Conservation (phyloP, 2,113 vertebrate species). For the Montifringilla adamsi region DNA sequence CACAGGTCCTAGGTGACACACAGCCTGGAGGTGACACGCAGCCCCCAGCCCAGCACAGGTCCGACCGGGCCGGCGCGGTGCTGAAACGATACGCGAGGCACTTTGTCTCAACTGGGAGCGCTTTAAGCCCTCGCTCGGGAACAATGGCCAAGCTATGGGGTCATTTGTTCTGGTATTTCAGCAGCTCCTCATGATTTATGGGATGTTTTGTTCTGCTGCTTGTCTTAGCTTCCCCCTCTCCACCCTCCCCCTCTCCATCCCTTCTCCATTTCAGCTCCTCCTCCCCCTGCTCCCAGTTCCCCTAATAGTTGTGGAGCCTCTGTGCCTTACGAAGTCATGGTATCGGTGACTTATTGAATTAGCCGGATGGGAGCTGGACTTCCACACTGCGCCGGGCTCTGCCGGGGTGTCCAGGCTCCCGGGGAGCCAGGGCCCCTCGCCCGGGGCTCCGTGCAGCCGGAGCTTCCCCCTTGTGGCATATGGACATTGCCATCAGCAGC, state of each 20-base stretch:
- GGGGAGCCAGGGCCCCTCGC: not conserved
- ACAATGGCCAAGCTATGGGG: slow-evolving; percentile 70
- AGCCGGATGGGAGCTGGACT: slow-evolving; percentile 11
- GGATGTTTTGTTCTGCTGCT: slow-evolving; percentile 71
- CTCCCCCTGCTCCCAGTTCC: slow-evolving; percentile 48
- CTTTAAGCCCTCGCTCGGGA: slow-evolving; percentile 39
- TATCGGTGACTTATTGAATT: slow-evolving; percentile 65
- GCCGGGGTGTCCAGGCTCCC: not conserved
- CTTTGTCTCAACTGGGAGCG: slow-evolving; percentile 49
- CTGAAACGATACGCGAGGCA: slow-evolving; percentile 9
- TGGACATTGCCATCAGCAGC: not conserved
- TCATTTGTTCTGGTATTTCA: slow-evolving; percentile 73
- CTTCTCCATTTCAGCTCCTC: slow-evolving; percentile 60
- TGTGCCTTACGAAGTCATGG: slow-evolving; percentile 59
- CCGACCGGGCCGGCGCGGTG: not conserved
- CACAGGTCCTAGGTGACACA: not conserved
- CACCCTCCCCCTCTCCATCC: slow-evolving; percentile 55
- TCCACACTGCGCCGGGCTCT: not conserved
- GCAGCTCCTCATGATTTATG: slow-evolving; percentile 70
- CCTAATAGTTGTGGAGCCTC: slow-evolving; percentile 69
- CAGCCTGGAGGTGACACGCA: no score
- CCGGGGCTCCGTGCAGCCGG: not conserved
- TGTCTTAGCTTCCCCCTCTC: slow-evolving; percentile 59
- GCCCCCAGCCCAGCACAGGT: not conserved
- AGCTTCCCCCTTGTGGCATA: fast-evolving